Conservation (phyloP, 37 sponge, comb jelly and placozoan species). For the Ianthella basta region DNA sequence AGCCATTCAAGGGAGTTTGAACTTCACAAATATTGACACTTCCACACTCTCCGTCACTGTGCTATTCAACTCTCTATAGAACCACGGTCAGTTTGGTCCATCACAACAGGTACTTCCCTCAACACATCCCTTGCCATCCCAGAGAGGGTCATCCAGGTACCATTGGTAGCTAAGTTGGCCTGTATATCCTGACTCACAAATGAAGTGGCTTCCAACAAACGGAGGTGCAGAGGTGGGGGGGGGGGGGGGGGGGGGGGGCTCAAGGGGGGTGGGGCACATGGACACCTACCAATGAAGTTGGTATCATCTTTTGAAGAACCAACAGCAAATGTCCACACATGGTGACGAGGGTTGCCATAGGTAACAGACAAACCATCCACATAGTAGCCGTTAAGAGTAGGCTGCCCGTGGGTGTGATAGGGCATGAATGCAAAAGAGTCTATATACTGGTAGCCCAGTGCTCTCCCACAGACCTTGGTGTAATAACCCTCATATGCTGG, state of each 20-base stretch:
- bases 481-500: background rate
- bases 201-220: constrained; percentile 12
- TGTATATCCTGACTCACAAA: constrained; percentile 35
- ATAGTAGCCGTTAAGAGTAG: background rate
- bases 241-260: too few species aligned
- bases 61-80: background rate
- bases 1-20: too few species aligned
- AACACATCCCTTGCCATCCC: constrained; percentile 21
- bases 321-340: constrained; percentile 5
- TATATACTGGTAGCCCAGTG: background rate
- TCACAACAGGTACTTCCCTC: constrained; percentile 11
- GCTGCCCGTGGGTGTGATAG: background rate
- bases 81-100: constrained; percentile 1
- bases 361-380: constrained; percentile 26
- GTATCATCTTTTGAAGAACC: background rate
- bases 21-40: too few species aligned
- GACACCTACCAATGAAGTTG: background rate
- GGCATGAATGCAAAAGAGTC: background rate
- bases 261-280: constrained; percentile 22
- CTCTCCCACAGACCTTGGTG: constrained; percentile 19
- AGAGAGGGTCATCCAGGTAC: constrained; percentile 4
- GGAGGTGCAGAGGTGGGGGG: constrained; percentile 22
- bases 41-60: background rate
- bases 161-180: too few species aligned
- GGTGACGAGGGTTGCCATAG: background rate